A percentile compares a stretch with the other conserved stretches of the same genome.
Conservation (phyloP, 2,797 vertebrate species). For the Danio aesculapii region DNA sequence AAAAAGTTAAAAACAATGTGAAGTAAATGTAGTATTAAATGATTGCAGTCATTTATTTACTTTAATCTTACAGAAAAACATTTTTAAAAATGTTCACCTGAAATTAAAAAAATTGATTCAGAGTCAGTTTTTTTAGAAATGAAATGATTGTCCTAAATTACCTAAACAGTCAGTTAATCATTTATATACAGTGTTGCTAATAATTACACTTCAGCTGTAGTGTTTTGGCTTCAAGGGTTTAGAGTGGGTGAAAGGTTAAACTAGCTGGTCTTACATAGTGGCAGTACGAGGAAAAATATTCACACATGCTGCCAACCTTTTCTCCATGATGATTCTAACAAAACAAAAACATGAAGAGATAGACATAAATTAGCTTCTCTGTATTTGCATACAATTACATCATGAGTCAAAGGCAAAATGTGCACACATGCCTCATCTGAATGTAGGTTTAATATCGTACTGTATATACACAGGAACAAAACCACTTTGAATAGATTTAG, state of each 20-base stretch:
- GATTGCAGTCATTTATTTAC: no score
- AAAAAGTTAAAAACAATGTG: constrained; percentile 1
- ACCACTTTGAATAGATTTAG: no score
- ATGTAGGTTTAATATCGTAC: background rate
- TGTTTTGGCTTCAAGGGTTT: background rate
- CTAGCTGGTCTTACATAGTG: constrained; percentile 82
- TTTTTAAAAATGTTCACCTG: no score
- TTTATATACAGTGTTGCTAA: no score
- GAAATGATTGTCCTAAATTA: background rate
- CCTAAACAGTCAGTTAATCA: no score
- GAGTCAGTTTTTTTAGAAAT: background rate
- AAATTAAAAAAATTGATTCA: no score
- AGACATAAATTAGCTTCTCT: constrained; percentile 1
- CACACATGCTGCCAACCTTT: constrained; percentile 84
- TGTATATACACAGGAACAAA: background rate
- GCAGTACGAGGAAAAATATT: constrained; percentile 85
- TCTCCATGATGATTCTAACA: constrained; percentile 85
- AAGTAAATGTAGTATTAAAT: no score
- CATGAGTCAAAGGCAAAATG: background rate
- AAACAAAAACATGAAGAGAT: constrained; percentile 35
- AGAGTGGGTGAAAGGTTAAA: constrained; percentile 1
- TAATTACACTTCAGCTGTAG: background rate
- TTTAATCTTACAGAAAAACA: no score
- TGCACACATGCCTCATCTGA: constrained; percentile 34
- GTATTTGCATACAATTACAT: constrained; percentile 10